phyloP scores from a whole-genome alignment of 1,140 invertebrate species.

The Panonychus citri region DNA sequence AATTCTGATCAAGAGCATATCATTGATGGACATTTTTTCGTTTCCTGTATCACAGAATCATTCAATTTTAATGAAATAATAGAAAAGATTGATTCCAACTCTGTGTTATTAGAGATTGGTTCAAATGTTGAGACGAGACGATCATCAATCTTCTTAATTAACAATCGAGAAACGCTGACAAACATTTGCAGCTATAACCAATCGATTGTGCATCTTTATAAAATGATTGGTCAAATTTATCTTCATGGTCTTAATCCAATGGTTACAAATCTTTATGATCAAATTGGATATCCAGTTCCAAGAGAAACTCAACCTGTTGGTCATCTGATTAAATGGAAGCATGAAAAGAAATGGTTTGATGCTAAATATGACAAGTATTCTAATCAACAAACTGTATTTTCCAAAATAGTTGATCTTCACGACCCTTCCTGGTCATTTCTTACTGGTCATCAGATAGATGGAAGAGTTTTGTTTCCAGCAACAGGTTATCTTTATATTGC shows the following conservation, averaged over 20 bases:
- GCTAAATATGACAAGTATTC: slow-evolving; percentile 31
- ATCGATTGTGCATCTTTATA: too few species aligned
- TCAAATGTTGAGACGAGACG: too few species aligned
- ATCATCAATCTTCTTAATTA: too few species aligned
- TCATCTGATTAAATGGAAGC: slow-evolving; percentile 69
- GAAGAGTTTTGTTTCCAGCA: slow-evolving; percentile 73
- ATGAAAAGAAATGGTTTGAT: slow-evolving; percentile 47
- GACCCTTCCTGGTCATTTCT: slow-evolving; percentile 50
- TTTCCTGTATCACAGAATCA: too few species aligned
- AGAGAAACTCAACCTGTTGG: slow-evolving; percentile 62
- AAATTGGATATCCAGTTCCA: slow-evolving; percentile 55
- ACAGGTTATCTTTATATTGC: slow-evolving; percentile 76
- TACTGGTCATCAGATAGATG: slow-evolving; percentile 72
- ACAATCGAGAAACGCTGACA: too few species aligned
- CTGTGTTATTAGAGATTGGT: too few species aligned
- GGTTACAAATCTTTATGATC: slow-evolving; percentile 43
- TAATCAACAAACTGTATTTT: slow-evolving; percentile 25
- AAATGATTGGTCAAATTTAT: slow-evolving; percentile 53
- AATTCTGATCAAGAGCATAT: too few species aligned
- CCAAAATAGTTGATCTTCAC: slow-evolving; percentile 46
- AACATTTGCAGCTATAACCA: too few species aligned
- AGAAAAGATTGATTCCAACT: too few species aligned
- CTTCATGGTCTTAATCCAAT: slow-evolving; percentile 50
- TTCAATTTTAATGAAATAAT: too few species aligned
- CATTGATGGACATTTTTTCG: too few species aligned